Evolutionary conservation across 2,113 vertebrate species (phyloP), one percentile per base, ranked within the genome.

Genomic region (Sylvia atricapilla): DNA sequence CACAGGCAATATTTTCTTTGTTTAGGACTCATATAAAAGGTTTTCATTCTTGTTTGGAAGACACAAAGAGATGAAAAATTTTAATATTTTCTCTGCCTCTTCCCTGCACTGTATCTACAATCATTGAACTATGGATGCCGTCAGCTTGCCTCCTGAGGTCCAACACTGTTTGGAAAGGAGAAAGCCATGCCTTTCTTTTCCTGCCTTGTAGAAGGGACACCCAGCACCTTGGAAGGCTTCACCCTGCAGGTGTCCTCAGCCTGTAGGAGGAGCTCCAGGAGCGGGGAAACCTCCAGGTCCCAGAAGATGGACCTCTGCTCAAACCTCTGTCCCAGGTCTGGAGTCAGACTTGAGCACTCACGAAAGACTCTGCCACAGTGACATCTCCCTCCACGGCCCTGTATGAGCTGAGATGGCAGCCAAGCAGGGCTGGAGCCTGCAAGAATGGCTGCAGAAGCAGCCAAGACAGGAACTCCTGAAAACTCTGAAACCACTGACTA

Each of bases 201-300:
- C 28, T 58, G 18, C 7, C 3, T 1, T 69, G 16, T 0, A 17
- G 23, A 31, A 66, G 11, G 27, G 24, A 27, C 43, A 27, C 7
- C 15, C 10, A 27, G 0, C 27, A 15, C 15, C 31, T 22, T 5
- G 9, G 15, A 39, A 46, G 22, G 2, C 19, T 66, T 53, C 43
- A 9, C 21, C 7, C 33, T 56, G 33, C 30, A n/a, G 60, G 24
- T n/a, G 33, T 24, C 15, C 20, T 84, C 56, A 47, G 52, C 86
- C 93, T 70, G 44, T 0, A 91, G 87, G 89, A 89, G 93, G 73
- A 89, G 87, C 94, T 87, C 24, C 50, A 72, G 89, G 76, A 94
- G 47, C 3, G 24, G 53, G 33, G 60, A 67, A 6, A 50, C 13
- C 1, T 43, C 12, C 33, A 44, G 37, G 18, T 22, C 2, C 18